Evolutionary conservation across 2,888 invertebrate genomes (phyloP).

Genomic region (Apotomis betuletana): DNA sequence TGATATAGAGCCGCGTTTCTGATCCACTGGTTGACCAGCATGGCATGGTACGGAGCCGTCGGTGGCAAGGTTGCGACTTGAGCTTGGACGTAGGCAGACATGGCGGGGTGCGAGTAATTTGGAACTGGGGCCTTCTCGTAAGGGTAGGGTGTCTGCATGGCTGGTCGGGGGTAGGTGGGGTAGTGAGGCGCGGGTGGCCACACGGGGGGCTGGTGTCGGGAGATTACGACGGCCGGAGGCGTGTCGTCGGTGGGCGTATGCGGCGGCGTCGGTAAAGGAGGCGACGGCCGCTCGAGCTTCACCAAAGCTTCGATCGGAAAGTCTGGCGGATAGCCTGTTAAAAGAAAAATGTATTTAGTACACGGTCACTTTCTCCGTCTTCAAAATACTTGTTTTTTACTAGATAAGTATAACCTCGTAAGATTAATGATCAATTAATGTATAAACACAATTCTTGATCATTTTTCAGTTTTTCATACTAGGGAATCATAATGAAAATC

Average conservation of each 20-base stretch:
- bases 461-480: too few relatives aligned
- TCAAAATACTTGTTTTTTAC: not conserved
- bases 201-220: constrained; percentile 66
- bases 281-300: constrained; percentile 84
- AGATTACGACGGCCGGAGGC: constrained; percentile 77
- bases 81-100: constrained; percentile 76
- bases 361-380: not conserved
- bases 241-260: constrained; percentile 88
- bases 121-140: constrained; percentile 72
- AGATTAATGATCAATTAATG: too few relatives aligned
- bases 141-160: constrained; percentile 69
- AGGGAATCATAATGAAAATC: too few relatives aligned
- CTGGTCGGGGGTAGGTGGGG: constrained; percentile 67
- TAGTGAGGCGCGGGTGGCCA: constrained; percentile 68
- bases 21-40: constrained; percentile 89
- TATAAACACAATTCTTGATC: too few relatives aligned
- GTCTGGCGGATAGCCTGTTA: constrained; percentile 83
- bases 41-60: constrained; percentile 81
- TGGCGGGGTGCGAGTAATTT: constrained; percentile 68
- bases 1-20: constrained; percentile 88
- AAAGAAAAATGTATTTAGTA: constrained; percentile 41
- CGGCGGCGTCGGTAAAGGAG: constrained; percentile 88
- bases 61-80: constrained; percentile 77
- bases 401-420: too few relatives aligned
- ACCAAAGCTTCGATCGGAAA: constrained; percentile 83